Base-by-base conservation (phyloP, 2,113 vertebrate genomes). In the Chamaetylas fuelleborni region DNA sequence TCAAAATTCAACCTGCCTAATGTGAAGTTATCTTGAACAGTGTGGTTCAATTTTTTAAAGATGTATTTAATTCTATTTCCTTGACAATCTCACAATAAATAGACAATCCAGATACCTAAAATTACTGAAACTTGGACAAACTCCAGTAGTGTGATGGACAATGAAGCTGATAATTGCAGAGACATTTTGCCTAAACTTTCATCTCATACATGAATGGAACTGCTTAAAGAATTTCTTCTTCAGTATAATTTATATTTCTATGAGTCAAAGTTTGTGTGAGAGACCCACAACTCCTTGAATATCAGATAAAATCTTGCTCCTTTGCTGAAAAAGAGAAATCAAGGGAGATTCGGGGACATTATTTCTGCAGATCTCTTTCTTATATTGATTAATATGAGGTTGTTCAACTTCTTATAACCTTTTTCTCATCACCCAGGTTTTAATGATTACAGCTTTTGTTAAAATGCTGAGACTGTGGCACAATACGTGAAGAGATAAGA, bases 311-410 rank as follows among this genome's bases (percentile, higher is more conserved):
- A 43, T 18, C 7, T 80, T 92, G 5, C 4, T 85, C 3, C 7
- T 53, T 76, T 54, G 24, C 19, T 43, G 7, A 6, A 56, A 24
- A 5, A 22, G 14, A 67, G 22, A 62, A 47, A 56, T 23, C 9
- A 85, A 66, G 8, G 14, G 4, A 4, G 1, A 62, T 14, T 14
- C 17, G 24, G 16, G 45, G 7, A 28, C 0, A 0, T 23, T 54
- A 42, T 12, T 86, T 71, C 58, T 73, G 13, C 19, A 71, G 23
- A 43, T 40, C 8, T n/a, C 4, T 13, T 65, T 83, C 10, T 31
- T 53, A 34, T 19, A 36, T 53, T 50, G 6, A 7, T 48, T 40
- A 12, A 25, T 56, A 60, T 25, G 17, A 5, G 14, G 31, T 40
- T 28, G 9, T 40, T 61, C 9, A 53, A 16, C 8, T n/a, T 85